Evolutionary conservation across 2,888 invertebrate species (phyloP).

Genomic region (Lampropteryx suffumata): DNA sequence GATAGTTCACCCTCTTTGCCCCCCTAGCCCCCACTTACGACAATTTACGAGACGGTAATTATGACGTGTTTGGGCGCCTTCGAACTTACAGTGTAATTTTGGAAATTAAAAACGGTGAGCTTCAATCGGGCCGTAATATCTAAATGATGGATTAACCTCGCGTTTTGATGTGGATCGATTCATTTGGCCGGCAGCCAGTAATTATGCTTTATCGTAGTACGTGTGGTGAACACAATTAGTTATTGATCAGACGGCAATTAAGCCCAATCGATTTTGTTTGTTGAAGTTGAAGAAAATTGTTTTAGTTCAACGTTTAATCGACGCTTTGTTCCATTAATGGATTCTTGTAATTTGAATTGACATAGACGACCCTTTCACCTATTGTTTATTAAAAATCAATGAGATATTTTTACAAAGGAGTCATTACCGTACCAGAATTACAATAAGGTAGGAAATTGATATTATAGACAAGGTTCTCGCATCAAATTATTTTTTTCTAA

Average conservation of each 20-base stretch:
- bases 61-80: conserved; percentile 73
- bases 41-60: conserved; percentile 78
- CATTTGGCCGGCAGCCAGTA: conserved; percentile 81
- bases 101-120: conserved; percentile 82
- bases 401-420: conserved; percentile 44
- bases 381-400: conserved; percentile 65
- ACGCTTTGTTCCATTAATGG: conserved; percentile 75
- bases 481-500: no score
- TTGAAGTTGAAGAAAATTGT: conserved; percentile 82
- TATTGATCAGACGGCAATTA: conserved; percentile 82
- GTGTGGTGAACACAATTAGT: conserved; percentile 82
- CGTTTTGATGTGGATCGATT: conserved; percentile 81
- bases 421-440: no score
- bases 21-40: conserved; percentile 59
- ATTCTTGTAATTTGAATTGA: conserved; percentile 67
- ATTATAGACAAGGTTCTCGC: neutral
- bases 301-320: conserved; percentile 78
- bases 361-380: conserved; percentile 47
- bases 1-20: conserved; percentile 48
- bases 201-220: conserved; percentile 80
- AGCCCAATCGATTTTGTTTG: conserved; percentile 81
- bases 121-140: conserved; percentile 79
- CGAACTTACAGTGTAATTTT: conserved; percentile 73
- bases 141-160: conserved; percentile 82
- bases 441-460: no score